Base-by-base conservation (phyloP, 2,113 vertebrate species). In the Hassar affinis region DNA sequence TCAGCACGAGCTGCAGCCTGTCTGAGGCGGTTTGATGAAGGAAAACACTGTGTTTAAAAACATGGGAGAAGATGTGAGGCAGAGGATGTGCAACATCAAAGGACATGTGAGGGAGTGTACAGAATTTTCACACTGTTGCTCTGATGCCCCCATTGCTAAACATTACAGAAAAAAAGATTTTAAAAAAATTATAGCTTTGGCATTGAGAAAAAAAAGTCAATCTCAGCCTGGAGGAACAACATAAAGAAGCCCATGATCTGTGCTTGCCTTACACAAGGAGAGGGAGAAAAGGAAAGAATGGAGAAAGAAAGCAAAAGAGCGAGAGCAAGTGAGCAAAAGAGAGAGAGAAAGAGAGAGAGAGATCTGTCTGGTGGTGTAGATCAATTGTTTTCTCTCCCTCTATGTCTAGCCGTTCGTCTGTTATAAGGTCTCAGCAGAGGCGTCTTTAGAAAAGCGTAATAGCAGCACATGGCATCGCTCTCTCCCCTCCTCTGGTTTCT, bases 371-470 rank as follows among this genome's bases (percentile, higher is more conserved):
- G 88, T 90, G 88, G 88, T 90, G 88, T 89, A 93, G 92, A 94
- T 94, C 94, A 94, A 94, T 94, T 94, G 93, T 94, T 94, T 93
- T 92, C 90, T 85, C 72, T 85, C 49, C 75, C 91, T 93, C 90
- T 92, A 90, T 86, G 85, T 83, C 78, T 57, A 22, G 57, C 62
- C 68, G 89, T 91, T 90, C 88, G 89, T 93, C 90, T 92, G 90
- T 90, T 93, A 91, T 90, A 92, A 89, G 91, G 93, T 93, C 91
- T 94, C 92, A 88, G 93, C 92, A 92, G 92, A 93, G 92, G 92
- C 92, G 92, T 91, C 91, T 90, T 91, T 92, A 91, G 91, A 93
- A 80, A 90, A 93, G 93, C 91, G 92, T 89, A 94, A 92, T 89
- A 78, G 84, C 89, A 83, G 90, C 88, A 85, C 90, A 92, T 88